Conservation (phyloP, 2,888 invertebrate genomes). For the Drepana falcataria region DNA sequence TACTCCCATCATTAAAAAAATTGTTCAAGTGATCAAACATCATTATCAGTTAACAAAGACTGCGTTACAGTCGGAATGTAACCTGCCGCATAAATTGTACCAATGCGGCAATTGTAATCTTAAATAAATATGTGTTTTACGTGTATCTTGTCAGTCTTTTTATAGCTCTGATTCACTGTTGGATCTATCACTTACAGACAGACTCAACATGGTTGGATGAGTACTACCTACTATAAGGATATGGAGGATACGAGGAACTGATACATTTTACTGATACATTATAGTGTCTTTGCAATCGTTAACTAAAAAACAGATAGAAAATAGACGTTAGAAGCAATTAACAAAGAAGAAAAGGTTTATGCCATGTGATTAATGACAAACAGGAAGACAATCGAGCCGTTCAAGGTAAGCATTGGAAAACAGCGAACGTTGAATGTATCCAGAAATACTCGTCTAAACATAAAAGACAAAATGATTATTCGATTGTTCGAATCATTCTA, state of each 20-base stretch:
- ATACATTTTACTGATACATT: neutral
- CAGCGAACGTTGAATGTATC: slow-evolving; percentile 26
- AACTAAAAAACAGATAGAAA: neutral
- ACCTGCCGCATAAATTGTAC: slow-evolving; percentile 15
- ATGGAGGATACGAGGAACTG: too few relatives aligned
- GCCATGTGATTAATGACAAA: slow-evolving; percentile 23
- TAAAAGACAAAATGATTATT: slow-evolving; percentile 35
- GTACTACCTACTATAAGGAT: too few relatives aligned
- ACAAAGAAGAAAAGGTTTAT: slow-evolving; percentile 13
- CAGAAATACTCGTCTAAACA: slow-evolving; percentile 31
- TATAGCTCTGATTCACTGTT: neutral
- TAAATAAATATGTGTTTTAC: slow-evolving; percentile 3
- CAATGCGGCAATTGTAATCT: slow-evolving; percentile 14
- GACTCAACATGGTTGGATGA: too few relatives aligned
- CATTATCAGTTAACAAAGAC: slow-evolving; percentile 31
- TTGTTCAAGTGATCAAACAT: slow-evolving; percentile 45
- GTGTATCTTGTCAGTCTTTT: neutral
- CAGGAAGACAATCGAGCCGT: slow-evolving; percentile 31
- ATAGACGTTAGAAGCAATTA: neutral
- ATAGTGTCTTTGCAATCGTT: neutral
- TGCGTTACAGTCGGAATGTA: slow-evolving; percentile 11
- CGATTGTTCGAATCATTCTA: slow-evolving; percentile 25
- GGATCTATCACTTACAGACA: slow-evolving; percentile 1
- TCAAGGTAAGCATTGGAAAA: slow-evolving; percentile 34
- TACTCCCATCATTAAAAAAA: slow-evolving; percentile 13